These are phyloP conservation scores for Nipponacmea schrenckii DNA, from an alignment of 2,888 invertebrate species.

Conservation along the genomic window DNA sequence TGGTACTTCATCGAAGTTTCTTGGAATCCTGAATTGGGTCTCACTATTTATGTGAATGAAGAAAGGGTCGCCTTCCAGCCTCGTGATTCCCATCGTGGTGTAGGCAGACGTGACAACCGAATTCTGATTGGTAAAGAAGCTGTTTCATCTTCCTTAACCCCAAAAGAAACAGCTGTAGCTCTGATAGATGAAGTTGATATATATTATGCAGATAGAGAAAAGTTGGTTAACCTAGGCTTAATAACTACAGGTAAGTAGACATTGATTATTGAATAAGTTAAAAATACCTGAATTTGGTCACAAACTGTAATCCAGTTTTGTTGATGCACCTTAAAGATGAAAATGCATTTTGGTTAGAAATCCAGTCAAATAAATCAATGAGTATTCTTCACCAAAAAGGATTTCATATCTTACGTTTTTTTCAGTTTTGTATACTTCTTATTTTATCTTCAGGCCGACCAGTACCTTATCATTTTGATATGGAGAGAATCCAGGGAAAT, in stretches of 20 bases:
- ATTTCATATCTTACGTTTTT: too few species aligned
- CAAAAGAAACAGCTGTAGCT: constrained; percentile 39
- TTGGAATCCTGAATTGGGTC: constrained; percentile 48
- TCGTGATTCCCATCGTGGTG: constrained; percentile 29
- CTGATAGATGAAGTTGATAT: constrained; percentile 60
- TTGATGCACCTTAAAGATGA: too few species aligned
- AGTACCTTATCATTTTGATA: constrained; percentile 44
- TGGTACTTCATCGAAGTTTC: constrained; percentile 66
- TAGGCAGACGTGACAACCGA: constrained; percentile 47
- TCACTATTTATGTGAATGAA: constrained; percentile 55
- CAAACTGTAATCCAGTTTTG: too few species aligned
- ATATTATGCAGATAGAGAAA: constrained; percentile 55
- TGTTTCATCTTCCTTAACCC: constrained; percentile 17
- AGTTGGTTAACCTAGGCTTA: constrained; percentile 48
- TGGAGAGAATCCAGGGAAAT: constrained; percentile 47
- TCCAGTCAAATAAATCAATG: too few species aligned
- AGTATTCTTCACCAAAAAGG: too few species aligned
- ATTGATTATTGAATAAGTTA: neutral
- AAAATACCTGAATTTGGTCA: too few species aligned
- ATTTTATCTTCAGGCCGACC: constrained; percentile 51
- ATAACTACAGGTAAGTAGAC: constrained; percentile 49
- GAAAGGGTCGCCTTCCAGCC: constrained; percentile 37
- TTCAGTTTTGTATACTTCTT: too few species aligned
- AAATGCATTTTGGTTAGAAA: too few species aligned
- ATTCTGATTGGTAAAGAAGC: constrained; percentile 1